Percentiles rank a stretch among this genome's conserved stretches.
These are phyloP conservation scores for Bostrychus sinensis DNA, from an alignment of 2,113 vertebrate genomes.

Conservation along the genomic window DNA sequence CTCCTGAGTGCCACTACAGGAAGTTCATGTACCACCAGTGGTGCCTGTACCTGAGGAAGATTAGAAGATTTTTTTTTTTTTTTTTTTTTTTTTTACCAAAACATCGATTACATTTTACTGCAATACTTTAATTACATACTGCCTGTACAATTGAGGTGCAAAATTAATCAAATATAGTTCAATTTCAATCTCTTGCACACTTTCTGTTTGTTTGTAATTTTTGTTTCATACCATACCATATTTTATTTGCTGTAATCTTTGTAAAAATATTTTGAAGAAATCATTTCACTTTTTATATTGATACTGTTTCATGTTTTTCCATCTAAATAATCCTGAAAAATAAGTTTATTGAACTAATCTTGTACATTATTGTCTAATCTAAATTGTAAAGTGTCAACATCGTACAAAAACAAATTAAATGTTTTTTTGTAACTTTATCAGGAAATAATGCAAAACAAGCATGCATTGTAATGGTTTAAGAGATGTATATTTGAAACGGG, in stretches of 20 bases:
- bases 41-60: too few relatives aligned
- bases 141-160: slow-evolving; percentile 7
- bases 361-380: slow-evolving; percentile 57
- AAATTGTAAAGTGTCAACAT: slow-evolving; percentile 21
- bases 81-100: not conserved
- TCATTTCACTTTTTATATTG: slow-evolving; percentile 66
- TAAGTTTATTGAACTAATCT: slow-evolving; percentile 12
- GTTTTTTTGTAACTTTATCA: too few relatives aligned
- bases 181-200: slow-evolving; percentile 29
- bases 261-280: slow-evolving; percentile 55
- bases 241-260: slow-evolving; percentile 69
- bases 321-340: slow-evolving; percentile 36
- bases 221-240: slow-evolving; percentile 30
- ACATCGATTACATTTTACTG: not conserved
- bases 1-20: too few relatives aligned
- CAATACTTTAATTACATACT: slow-evolving; percentile 1
- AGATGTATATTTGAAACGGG: too few relatives aligned
- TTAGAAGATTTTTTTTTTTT: not conserved
- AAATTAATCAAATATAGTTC: not conserved
- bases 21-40: too few relatives aligned
- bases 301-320: slow-evolving; percentile 45
- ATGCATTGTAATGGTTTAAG: too few relatives aligned
- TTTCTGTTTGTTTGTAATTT: slow-evolving; percentile 49
- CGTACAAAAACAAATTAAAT: not conserved
- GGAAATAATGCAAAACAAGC: too few relatives aligned